Percentiles rank a stretch among this genome's conserved stretches.
Evolutionary conservation across 2,888 invertebrate genomes (phyloP).

Genomic region (Myopa tessellatipennis): DNA sequence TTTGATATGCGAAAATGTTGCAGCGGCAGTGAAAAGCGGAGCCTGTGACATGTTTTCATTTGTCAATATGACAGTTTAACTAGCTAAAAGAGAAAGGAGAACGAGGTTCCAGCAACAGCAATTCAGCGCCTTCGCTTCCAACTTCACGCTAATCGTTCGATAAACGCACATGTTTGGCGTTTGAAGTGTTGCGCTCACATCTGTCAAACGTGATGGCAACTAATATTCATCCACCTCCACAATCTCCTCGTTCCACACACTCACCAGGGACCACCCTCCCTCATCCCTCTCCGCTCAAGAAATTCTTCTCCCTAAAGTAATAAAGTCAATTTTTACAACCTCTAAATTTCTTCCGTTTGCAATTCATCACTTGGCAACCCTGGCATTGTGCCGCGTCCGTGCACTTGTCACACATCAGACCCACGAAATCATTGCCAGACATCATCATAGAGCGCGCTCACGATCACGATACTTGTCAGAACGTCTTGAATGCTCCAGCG

Average conservation of each 20-base stretch:
- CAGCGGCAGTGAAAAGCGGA: conserved; percentile 21
- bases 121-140: conserved; percentile 27
- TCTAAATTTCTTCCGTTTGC: conserved; percentile 63
- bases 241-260: neutral
- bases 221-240: neutral
- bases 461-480: conserved; percentile 44
- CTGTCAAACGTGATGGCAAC: conserved; percentile 20
- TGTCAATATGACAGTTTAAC: conserved; percentile 65
- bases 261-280: neutral
- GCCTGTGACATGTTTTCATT: conserved; percentile 26
- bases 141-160: conserved; percentile 48
- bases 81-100: conserved; percentile 48
- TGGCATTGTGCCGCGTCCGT: conserved; percentile 17
- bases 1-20: conserved; percentile 26
- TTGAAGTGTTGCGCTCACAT: conserved; percentile 34
- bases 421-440: neutral
- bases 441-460: neutral
- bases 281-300: neutral
- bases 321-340: conserved; percentile 9
- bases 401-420: conserved; percentile 39
- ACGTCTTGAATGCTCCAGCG: conserved; percentile 45
- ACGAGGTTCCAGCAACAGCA: neutral
- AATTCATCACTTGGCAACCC: conserved; percentile 63
- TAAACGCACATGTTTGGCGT: conserved; percentile 38
- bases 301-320: neutral